Percentiles rank a stretch among this genome's conserved stretches.
These are phyloP conservation scores for Danio kyathit DNA, from an alignment of 2,797 vertebrate genomes.

Conservation along the genomic window DNA sequence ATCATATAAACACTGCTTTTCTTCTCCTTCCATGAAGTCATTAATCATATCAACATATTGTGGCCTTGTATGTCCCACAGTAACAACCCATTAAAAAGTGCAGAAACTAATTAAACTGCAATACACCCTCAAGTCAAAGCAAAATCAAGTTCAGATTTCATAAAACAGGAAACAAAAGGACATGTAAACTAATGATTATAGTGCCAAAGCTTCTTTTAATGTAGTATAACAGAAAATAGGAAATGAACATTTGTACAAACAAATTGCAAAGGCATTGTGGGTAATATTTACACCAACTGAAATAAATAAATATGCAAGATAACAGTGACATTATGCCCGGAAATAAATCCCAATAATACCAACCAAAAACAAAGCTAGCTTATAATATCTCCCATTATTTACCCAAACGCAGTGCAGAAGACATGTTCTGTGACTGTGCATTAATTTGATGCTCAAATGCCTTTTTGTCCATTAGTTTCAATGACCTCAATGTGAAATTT, in stretches of 20 bases:
- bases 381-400: background rate
- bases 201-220: constrained; percentile 23
- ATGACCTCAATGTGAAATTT: background rate
- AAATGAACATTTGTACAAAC: constrained; percentile 4
- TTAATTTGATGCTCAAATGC: constrained; percentile 15
- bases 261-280: background rate
- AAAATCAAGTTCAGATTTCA: background rate
- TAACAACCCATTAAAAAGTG: background rate
- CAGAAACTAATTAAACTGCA: constrained; percentile 5
- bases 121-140: background rate
- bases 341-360: background rate
- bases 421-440: background rate
- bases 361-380: background rate
- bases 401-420: background rate
- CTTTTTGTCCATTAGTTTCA: background rate
- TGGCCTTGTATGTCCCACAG: background rate
- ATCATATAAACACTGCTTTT: background rate
- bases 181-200: background rate
- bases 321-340: background rate
- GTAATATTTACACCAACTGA: constrained; percentile 25
- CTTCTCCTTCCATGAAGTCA: background rate
- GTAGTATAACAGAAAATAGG: background rate
- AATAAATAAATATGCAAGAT: constrained; percentile 33
- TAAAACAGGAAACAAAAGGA: background rate
- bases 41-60: background rate